Base-by-base conservation (phyloP, 2,113 vertebrate species). In the Aptenodytes forsteri region DNA sequence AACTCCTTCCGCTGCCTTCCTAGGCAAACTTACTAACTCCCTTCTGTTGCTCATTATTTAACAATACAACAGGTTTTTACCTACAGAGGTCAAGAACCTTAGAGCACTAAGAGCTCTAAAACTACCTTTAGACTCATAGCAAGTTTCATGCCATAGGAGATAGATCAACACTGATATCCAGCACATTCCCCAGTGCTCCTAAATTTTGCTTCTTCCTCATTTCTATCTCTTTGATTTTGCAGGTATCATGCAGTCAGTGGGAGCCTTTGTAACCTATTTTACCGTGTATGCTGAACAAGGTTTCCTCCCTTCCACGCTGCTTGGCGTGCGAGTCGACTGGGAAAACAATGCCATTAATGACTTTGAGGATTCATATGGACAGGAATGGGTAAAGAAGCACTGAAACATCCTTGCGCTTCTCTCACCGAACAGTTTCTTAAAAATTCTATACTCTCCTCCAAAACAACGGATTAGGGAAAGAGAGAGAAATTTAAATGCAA, bases 231-330 rank as follows among this genome's bases (percentile, higher is more conserved):
- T 75, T 82, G 75, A n/a, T 47, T 40, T 65, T 77, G 44, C 94
- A 99, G 98, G 98, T 20, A 97, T 99, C 76, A 97, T 98, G 61
- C 98, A 99, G 94, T 91, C 98, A 1, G 80, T 99, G 55, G 98
- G 98, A 52, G 98, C 96, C 50, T 99, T 99, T 50, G 86, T 99
- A 9, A 97, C 97, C 34, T 99, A 98, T 66, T 99, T 99, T 49
- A 97, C 98, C 0, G 96, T 98, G 64, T 98, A 98, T 3, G 98
- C 98, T 4, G 95, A 99, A 47, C 96, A 98, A 23, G 98, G 98
- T 20, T 99, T 98, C 91, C 83, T 97, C 32, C 98, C 98, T 34
- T 78, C 47, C 55, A 54, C 89, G 0, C 90, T 99, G 66, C 78
- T 98, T 3, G 89, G 96, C 0, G 94, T 98, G n/a, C 89, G 98